Evolutionary conservation across 2,113 vertebrate species (phyloP), one percentile per base, ranked within the genome.

Genomic region (Gavia stellata): DNA sequence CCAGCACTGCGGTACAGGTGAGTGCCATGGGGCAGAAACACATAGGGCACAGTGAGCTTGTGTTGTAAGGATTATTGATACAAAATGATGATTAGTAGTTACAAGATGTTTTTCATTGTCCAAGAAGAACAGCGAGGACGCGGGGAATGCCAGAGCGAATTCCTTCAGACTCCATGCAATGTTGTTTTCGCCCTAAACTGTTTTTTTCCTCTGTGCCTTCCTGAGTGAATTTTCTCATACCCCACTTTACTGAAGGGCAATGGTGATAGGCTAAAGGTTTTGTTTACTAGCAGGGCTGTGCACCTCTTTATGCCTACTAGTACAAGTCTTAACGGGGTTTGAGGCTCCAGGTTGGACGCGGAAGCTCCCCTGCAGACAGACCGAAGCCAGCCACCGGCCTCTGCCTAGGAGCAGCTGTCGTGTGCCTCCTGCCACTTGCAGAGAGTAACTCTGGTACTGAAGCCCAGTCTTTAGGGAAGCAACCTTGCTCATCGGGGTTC

Each of bases 1-100:
- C 10, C 79, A 59, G 36, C 20, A 8, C 40, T 20, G 25, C 0
- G 0, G 15, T 29, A 72, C 36, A 62, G 63, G 53, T 0, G 0
- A 79, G 21, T 0, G 0, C 34, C 8, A 16, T 16, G 55, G 65
- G 42, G 34, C 2, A 0, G 18, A 72, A 91, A 42, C 17, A 63
- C 17, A 16, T 1, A 14, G 38, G 71, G 31, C 4, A 24, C 6
- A 20, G 25, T 3, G 18, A 63, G 31, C 28, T 50, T 58, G 49
- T 1, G 0, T 23, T 63, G 49, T 52, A 81, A 73, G 33, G 42
- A 44, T 65, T 59, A 17, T 17, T 74, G 21, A 11, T 55, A 33
- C 6, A 38, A 80, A 59, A 72, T 34, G 3, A 40, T 10, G 36
- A 45, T 6, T 26, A n/a, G 21, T 31, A 77, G 33, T 58, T 56